A percentile compares a stretch with the other conserved stretches of the same genome.
phyloP scores from a whole-genome alignment of 2,888 invertebrate species.

The Oxyteleia sp. region DNA sequence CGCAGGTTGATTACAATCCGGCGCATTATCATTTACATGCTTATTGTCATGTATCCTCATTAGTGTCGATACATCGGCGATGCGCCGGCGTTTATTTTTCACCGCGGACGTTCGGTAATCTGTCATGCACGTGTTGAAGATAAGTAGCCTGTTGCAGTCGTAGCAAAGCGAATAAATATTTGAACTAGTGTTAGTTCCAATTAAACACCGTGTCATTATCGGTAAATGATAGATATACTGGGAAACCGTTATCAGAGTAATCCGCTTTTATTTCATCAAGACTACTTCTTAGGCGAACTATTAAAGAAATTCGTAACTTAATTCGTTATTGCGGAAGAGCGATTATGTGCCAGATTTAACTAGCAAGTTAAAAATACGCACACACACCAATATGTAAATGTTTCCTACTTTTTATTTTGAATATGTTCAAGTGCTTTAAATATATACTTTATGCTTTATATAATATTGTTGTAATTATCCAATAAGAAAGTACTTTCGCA shows the following conservation, averaged over 20 bases:
- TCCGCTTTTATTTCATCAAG: constrained; percentile 2
- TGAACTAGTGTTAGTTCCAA: constrained; percentile 22
- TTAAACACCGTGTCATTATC: constrained; percentile 21
- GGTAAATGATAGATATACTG: constrained; percentile 20
- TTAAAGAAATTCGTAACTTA: constrained; percentile 20
- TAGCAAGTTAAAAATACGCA: constrained; percentile 2
- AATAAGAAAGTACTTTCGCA: constrained; percentile 62
- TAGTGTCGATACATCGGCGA: constrained; percentile 22
- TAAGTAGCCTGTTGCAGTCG: constrained; percentile 24
- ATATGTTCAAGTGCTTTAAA: constrained; percentile 20
- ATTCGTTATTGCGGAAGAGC: constrained; percentile 28
- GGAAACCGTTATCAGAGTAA: neutral
- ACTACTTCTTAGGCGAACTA: constrained; percentile 1
- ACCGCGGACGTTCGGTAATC: constrained; percentile 29
- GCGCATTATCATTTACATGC: constrained; percentile 36
- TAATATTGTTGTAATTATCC: constrained; percentile 59
- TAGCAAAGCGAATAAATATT: constrained; percentile 23
- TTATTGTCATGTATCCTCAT: constrained; percentile 56
- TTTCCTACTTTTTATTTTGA: constrained; percentile 30
- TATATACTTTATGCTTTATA: constrained; percentile 48
- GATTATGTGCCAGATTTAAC: constrained; percentile 17
- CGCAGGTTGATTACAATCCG: constrained; percentile 21
- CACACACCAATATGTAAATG: constrained; percentile 5
- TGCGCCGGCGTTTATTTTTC: constrained; percentile 37
- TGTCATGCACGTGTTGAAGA: constrained; percentile 48